These are phyloP conservation scores for Holothuria glaberrima DNA, from an alignment of 35 echinoderm and acorn worm genomes.

Conservation along the genomic window DNA sequence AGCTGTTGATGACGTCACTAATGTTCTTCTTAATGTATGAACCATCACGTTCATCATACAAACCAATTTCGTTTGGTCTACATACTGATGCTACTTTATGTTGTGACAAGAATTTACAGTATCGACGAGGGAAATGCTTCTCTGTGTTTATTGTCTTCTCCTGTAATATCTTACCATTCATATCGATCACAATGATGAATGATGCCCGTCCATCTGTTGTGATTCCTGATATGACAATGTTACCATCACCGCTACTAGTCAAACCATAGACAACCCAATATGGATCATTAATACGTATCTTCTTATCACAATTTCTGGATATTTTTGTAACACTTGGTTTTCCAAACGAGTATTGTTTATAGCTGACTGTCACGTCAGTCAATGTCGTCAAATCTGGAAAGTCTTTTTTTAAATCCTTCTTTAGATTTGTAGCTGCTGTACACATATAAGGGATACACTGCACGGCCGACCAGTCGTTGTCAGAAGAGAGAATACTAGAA, in stretches of 20 bases:
- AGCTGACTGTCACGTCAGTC: neutral
- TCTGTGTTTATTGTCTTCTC: neutral
- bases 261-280: neutral
- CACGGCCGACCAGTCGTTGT: slow-evolving; percentile 14
- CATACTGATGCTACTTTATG: slow-evolving; percentile 7
- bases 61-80: neutral
- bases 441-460: slow-evolving; percentile 10
- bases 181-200: slow-evolving; percentile 15
- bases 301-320: neutral
- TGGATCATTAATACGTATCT: neutral
- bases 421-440: slow-evolving; percentile 4
- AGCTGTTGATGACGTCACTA: neutral
- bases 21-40: slow-evolving; percentile 12
- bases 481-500: neutral
- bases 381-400: slow-evolving; percentile 4
- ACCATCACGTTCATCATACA: slow-evolving; percentile 7
- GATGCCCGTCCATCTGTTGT: neutral
- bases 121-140: neutral
- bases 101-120: neutral
- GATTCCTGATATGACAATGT: neutral
- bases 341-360: neutral
- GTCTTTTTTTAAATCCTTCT: neutral
- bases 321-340: neutral
- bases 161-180: neutral
- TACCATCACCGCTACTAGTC: neutral